Percentiles rank a stretch among this genome's conserved stretches.
phyloP scores from a whole-genome alignment of 1,140 invertebrate genomes.

The Bombus confusus region DNA sequence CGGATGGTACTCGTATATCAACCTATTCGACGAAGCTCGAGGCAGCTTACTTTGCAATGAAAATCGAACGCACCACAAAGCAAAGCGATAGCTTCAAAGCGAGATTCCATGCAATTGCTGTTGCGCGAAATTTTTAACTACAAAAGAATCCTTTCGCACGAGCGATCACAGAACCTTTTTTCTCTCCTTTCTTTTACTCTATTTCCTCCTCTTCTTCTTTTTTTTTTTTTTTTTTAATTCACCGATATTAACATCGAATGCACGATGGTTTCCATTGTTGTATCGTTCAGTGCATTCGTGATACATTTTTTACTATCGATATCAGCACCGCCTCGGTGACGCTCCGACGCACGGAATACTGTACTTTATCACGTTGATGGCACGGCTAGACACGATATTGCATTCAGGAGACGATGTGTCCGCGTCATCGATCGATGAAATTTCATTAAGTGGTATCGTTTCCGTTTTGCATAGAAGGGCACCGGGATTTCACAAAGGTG shows the following conservation, averaged over 20 bases:
- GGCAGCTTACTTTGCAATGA: conserved; percentile 65
- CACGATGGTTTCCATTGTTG: neutral
- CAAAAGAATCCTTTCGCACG: neutral
- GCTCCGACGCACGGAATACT: conserved; percentile 10
- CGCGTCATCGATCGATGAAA: conserved; percentile 59
- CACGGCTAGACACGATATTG: conserved; percentile 57
- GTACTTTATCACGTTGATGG: conserved; percentile 22
- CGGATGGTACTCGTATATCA: conserved; percentile 52
- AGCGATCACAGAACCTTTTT: neutral
- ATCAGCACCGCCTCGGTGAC: conserved; percentile 17
- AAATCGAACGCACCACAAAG: conserved; percentile 43
- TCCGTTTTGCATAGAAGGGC: conserved; percentile 26
- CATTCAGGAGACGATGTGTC: conserved; percentile 61
- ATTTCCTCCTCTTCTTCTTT: neutral
- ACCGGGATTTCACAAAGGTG: conserved; percentile 19
- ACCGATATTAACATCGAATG: neutral
- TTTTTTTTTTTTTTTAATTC: neutral
- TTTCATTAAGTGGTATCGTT: conserved; percentile 66
- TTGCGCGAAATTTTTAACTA: neutral
- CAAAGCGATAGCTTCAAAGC: conserved; percentile 33
- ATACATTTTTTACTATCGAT: conserved; percentile 28
- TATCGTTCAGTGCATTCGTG: neutral
- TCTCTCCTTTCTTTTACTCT: neutral
- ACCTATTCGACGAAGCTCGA: conserved; percentile 40
- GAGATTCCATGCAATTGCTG: neutral